Evolutionary conservation across 2,797 vertebrate genomes (phyloP).

Genomic region (Girardinus metallicus): DNA sequence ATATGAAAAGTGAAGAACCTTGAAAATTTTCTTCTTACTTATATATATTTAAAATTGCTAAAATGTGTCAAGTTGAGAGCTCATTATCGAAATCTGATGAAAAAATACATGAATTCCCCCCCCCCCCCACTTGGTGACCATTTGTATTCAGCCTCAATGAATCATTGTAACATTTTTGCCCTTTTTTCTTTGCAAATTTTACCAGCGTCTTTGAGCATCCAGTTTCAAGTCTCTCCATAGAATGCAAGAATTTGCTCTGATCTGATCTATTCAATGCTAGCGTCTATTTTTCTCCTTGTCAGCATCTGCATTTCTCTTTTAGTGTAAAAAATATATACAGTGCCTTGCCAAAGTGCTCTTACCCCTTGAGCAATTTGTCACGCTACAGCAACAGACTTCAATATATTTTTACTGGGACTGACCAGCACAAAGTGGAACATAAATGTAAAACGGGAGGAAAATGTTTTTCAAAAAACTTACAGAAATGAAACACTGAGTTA

Average conservation of each 20-base stretch:
- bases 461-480: background rate
- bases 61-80: no score
- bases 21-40: background rate
- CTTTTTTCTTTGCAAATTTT: background rate
- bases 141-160: background rate
- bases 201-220: background rate
- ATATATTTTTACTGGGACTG: background rate
- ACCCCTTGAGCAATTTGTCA: background rate
- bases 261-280: background rate
- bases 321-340: background rate
- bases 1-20: background rate
- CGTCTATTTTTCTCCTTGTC: background rate
- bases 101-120: background rate
- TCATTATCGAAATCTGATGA: background rate
- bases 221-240: background rate
- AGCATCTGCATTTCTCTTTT: background rate
- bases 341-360: background rate
- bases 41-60: no score
- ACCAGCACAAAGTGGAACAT: background rate
- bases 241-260: background rate
- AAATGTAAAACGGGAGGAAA: background rate
- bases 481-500: background rate
- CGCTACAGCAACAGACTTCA: background rate
- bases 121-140: background rate
- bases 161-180: background rate